Percentiles rank a stretch among this genome's conserved stretches.
Conservation (phyloP, 2,888 invertebrate genomes). For the Leptopterna dolabrata region DNA sequence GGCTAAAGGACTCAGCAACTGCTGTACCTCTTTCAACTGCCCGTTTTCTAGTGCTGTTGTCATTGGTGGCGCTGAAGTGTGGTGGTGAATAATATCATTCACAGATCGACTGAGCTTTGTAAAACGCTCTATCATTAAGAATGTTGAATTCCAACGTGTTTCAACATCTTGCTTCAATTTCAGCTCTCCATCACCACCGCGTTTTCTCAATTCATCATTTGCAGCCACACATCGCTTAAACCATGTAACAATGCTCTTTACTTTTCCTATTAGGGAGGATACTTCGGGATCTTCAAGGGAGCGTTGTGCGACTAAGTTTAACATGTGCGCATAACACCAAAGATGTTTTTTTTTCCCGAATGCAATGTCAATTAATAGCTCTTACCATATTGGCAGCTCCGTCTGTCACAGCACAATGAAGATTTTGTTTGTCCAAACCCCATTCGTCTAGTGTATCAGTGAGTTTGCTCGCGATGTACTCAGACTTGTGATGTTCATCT, state of each 20-base stretch:
- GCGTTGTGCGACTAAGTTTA: constrained; percentile 65
- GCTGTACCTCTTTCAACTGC: constrained; percentile 51
- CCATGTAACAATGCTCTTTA: constrained; percentile 51
- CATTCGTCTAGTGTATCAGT: constrained; percentile 62
- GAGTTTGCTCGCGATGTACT: constrained; percentile 64
- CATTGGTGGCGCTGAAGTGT: constrained; percentile 59
- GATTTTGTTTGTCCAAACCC: constrained; percentile 62
- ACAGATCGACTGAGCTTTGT: constrained; percentile 46
- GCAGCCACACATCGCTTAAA: constrained; percentile 58
- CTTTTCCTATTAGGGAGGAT: not conserved
- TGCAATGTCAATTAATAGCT: constrained; percentile 64
- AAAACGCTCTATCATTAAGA: constrained; percentile 60
- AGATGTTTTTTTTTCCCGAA: constrained; percentile 64
- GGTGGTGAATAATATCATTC: constrained; percentile 56
- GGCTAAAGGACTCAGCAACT: constrained; percentile 55
- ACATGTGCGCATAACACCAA: constrained; percentile 65
- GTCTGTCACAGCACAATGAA: constrained; percentile 62
- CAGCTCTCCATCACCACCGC: constrained; percentile 59
- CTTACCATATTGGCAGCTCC: constrained; percentile 64
- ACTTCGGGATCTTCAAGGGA: constrained; percentile 47
- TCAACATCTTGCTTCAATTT: constrained; percentile 59
- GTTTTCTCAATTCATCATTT: constrained; percentile 49
- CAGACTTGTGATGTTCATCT: constrained; percentile 65
- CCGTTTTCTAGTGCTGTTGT: constrained; percentile 55
- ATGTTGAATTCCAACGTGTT: constrained; percentile 62